A percentile compares a stretch with the other conserved stretches of the same genome.
Evolutionary conservation across 2,113 vertebrate genomes (phyloP).

Genomic region (Takifugu bimaculatus): DNA sequence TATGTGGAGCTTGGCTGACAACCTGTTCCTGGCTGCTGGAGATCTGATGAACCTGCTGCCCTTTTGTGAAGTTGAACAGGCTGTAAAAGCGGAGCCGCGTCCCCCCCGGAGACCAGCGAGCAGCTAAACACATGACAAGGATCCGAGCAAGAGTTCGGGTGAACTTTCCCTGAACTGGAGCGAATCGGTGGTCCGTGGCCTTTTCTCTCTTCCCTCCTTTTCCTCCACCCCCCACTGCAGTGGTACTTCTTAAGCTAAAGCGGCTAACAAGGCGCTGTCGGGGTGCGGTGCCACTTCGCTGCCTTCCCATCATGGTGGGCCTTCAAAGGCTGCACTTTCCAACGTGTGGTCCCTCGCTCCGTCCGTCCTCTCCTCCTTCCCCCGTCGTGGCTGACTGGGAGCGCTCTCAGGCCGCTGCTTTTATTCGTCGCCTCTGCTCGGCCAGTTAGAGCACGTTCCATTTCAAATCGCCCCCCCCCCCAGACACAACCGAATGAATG

Average conservation of each 20-base stretch:
- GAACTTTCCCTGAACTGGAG: slow-evolving; percentile 71
- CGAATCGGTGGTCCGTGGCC: slow-evolving; percentile 53
- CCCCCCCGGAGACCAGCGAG: slow-evolving; percentile 55
- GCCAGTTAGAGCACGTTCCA: slow-evolving; percentile 19
- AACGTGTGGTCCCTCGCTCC: slow-evolving; percentile 41
- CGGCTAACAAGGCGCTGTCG: slow-evolving; percentile 69
- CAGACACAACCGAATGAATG: background rate
- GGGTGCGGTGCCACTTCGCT: slow-evolving; percentile 60
- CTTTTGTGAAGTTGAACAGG: slow-evolving; percentile 61
- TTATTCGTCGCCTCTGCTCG: slow-evolving; percentile 47
- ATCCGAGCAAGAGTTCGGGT: slow-evolving; percentile 57
- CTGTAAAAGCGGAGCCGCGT: slow-evolving; percentile 48
- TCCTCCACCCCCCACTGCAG: slow-evolving; percentile 30
- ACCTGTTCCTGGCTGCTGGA: slow-evolving; percentile 57
- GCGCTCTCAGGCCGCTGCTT: slow-evolving; percentile 43
- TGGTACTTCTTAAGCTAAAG: slow-evolving; percentile 62
- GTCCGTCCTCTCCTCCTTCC: slow-evolving; percentile 1
- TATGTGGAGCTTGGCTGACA: slow-evolving; percentile 51
- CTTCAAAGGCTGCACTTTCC: slow-evolving; percentile 63
- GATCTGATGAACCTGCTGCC: slow-evolving; percentile 56
- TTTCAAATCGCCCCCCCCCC: slow-evolving; percentile 12
- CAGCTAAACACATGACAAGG: slow-evolving; percentile 65
- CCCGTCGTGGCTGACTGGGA: slow-evolving; percentile 30
- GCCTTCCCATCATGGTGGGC: slow-evolving; percentile 59
- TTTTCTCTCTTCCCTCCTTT: slow-evolving; percentile 23